Percentiles rank a stretch among this genome's conserved stretches.
Evolutionary conservation across 2,888 invertebrate species (phyloP).

Genomic region (Cheiracanthium punctorium): DNA sequence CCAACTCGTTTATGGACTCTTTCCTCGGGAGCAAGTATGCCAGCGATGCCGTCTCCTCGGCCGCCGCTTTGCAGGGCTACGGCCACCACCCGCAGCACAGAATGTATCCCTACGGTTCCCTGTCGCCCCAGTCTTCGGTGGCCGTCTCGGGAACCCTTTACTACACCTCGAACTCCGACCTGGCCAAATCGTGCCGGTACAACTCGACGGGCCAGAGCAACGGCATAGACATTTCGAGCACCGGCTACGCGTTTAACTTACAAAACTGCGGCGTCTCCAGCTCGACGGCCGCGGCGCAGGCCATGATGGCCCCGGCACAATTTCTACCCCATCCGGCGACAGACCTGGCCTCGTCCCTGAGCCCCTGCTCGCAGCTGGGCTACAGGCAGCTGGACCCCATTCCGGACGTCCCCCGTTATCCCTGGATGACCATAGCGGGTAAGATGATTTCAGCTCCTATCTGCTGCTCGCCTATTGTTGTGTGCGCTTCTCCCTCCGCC

Average conservation of each 20-base stretch:
- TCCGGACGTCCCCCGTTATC: constrained; percentile 90
- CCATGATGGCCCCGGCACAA: constrained; percentile 87
- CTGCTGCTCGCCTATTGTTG: constrained; percentile 46
- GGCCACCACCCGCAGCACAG: constrained; percentile 79
- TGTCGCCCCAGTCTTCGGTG: constrained; percentile 83
- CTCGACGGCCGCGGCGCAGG: constrained; percentile 79
- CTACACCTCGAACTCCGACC: constrained; percentile 79
- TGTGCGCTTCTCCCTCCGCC: constrained; percentile 7
- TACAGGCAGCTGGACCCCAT: constrained; percentile 79
- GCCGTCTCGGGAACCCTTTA: constrained; percentile 79
- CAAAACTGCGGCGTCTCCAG: constrained; percentile 79
- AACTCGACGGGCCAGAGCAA: constrained; percentile 74
- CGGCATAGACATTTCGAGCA: constrained; percentile 74
- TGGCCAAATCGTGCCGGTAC: constrained; percentile 89
- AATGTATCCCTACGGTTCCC: constrained; percentile 95
- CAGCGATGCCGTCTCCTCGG: constrained; percentile 79
- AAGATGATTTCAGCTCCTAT: constrained; percentile 77
- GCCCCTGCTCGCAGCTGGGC: constrained; percentile 84
- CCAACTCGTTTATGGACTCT: constrained; percentile 95
- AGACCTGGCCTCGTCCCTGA: constrained; percentile 81
- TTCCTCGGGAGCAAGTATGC: constrained; percentile 94
- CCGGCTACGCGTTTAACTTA: constrained; percentile 72
- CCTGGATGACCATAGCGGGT: constrained; percentile 98
- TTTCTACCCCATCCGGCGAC: constrained; percentile 86
- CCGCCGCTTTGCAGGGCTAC: constrained; percentile 79